Base-by-base conservation (phyloP, 2,888 invertebrate species). In the Melinopterus prodromus region DNA sequence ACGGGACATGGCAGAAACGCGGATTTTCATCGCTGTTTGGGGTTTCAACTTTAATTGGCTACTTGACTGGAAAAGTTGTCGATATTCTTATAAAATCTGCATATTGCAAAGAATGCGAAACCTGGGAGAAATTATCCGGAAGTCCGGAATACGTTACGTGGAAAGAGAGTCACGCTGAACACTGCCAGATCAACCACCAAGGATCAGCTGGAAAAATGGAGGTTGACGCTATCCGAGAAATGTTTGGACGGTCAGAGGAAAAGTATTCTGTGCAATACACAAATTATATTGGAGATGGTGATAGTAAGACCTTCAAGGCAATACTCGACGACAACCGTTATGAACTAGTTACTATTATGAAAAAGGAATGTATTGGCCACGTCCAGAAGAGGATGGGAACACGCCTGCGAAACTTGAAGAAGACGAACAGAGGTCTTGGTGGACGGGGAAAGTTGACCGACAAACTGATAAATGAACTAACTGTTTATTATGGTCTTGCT, bases 401-500 rank as follows among this genome's bases (percentile, higher is more conserved):
- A 9, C 82, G 83, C 75, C 81, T 83, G 16, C 79, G 83, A 16
- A 77, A 82, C 7, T 12, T 79, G 77, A 16, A 77, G 37, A 80
- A 69, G 76, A 76, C n/a, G 76, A 78, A 16, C 79, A 81, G 78
- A 77, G 16, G 26, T 69, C 77, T 53, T 12, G 53, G 53, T 53
- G 80, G 78, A 16, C 78, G 75, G 78, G 82, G 81, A 7, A 78
- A 82, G 76, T 79, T 80, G 71, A 77, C 80, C 15, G 85, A 78
- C 38, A 86, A 86, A 84, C n/a, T 84, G 70, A 86, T 86, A 6
- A 83, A 84, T 77, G 82, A 86, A 79, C 80, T 87, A 70, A 84
- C 84, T 15, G 79, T 83, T 75, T 86, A 86, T 81, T 86, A 86
- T 78, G 86, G 86, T 70, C 80, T 85, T 71, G 85, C 86, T 69